phyloP scores from a whole-genome alignment of 2,888 invertebrate genomes.

The Lysandra bellargus region DNA sequence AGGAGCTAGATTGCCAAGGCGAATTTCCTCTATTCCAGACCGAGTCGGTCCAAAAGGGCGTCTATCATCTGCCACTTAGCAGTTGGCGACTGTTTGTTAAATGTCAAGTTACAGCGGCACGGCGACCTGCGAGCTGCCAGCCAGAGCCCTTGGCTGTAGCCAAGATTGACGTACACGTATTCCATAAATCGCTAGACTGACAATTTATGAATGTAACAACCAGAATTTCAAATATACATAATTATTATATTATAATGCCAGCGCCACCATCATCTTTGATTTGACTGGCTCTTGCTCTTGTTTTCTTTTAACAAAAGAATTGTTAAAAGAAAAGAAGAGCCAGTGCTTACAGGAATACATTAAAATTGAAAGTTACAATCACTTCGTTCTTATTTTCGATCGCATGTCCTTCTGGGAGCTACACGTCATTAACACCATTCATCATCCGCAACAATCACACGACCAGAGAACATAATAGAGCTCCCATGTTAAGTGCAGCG shows the following conservation, averaged over 20 bases:
- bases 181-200: background rate
- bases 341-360: background rate
- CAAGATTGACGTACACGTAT: background rate
- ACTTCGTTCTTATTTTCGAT: background rate
- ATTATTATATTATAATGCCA: too few relatives aligned
- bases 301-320: background rate
- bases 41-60: background rate
- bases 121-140: too few relatives aligned
- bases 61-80: slow-evolving; percentile 4
- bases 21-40: background rate
- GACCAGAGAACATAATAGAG: background rate
- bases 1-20: background rate
- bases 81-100: background rate
- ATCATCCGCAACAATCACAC: background rate
- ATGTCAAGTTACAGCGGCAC: background rate
- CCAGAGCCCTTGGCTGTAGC: background rate
- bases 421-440: background rate
- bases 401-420: background rate
- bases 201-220: background rate
- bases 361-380: background rate
- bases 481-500: background rate
- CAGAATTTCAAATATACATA: background rate
- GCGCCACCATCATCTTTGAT: too few relatives aligned
- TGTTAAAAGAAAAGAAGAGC: background rate
- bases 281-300: too few relatives aligned